Percentiles rank a stretch among this genome's conserved stretches.
These are phyloP conservation scores for Osmerus mordax DNA, from an alignment of 2,113 vertebrate species.

Conservation along the genomic window DNA sequence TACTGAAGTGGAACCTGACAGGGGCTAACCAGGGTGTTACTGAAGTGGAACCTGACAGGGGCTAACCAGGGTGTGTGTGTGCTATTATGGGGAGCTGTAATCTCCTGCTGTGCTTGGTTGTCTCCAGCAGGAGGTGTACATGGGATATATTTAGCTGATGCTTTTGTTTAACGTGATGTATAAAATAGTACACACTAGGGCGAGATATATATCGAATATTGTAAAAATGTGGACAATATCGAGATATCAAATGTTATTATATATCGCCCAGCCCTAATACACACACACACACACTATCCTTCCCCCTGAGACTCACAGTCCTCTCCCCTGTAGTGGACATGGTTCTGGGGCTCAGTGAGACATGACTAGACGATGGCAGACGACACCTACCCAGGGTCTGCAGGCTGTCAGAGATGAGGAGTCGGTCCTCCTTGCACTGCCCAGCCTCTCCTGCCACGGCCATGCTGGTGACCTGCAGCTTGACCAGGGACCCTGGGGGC, in stretches of 20 bases:
- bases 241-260: too few species aligned
- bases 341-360: too few species aligned
- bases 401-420: constrained; percentile 62
- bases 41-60: too few species aligned
- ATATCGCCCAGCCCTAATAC: too few species aligned
- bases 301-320: background rate
- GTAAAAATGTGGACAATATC: too few species aligned
- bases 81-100: background rate
- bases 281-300: background rate
- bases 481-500: constrained; percentile 61
- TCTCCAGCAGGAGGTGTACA: background rate
- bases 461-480: constrained; percentile 66
- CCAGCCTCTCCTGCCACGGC: constrained; percentile 65
- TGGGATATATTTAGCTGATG: too few species aligned
- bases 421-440: constrained; percentile 62
- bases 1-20: too few species aligned
- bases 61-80: background rate
- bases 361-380: too few species aligned
- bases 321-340: too few species aligned
- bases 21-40: background rate
- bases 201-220: too few species aligned
- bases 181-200: background rate
- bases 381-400: constrained; percentile 57
- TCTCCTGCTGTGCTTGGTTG: background rate
- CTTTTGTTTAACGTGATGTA: background rate